Percentiles rank a stretch among this genome's conserved stretches.
phyloP scores from a whole-genome alignment of 2,113 vertebrate genomes.

The Falcunculus frontatus region DNA sequence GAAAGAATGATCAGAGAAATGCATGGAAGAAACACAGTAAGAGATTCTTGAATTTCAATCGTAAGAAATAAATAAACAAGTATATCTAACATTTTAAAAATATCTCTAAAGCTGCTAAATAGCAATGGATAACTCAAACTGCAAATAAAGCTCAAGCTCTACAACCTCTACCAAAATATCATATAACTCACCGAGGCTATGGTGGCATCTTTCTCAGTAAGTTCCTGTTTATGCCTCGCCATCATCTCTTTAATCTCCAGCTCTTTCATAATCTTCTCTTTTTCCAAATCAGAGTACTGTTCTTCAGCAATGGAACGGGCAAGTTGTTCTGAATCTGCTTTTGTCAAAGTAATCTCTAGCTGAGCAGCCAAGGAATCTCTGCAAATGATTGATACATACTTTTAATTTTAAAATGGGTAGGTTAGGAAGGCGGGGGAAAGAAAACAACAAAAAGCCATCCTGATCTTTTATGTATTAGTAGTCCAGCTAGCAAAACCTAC shows the following conservation, averaged over 20 bases:
- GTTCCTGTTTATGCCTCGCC: conserved; percentile 95
- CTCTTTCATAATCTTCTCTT: conserved; percentile 99
- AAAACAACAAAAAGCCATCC: not conserved
- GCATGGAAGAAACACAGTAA: not conserved
- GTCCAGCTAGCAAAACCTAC: conserved; percentile 54
- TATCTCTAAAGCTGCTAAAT: not conserved
- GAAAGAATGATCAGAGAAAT: not conserved
- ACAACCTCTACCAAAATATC: not conserved
- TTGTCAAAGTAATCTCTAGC: conserved; percentile 95
- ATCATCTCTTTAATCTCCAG: conserved; percentile 99
- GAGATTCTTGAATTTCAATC: not conserved
- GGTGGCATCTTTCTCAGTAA: conserved; percentile 91
- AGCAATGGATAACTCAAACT: not conserved
- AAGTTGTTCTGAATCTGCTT: conserved; percentile 95
- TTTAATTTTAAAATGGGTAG: not conserved
- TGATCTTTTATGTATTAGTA: not conserved
- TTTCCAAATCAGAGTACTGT: conserved; percentile 96
- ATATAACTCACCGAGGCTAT: conserved; percentile 84
- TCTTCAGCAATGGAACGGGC: conserved; percentile 98
- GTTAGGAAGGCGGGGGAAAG: not conserved
- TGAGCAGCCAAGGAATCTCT: conserved; percentile 97
- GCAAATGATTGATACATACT: not conserved
- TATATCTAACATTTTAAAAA: too few relatives aligned
- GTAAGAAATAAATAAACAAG: not conserved
- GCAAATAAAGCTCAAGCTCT: not conserved